phyloP scores from a whole-genome alignment of 2,797 vertebrate species.

The Schizopygopsis malacanthus region DNA sequence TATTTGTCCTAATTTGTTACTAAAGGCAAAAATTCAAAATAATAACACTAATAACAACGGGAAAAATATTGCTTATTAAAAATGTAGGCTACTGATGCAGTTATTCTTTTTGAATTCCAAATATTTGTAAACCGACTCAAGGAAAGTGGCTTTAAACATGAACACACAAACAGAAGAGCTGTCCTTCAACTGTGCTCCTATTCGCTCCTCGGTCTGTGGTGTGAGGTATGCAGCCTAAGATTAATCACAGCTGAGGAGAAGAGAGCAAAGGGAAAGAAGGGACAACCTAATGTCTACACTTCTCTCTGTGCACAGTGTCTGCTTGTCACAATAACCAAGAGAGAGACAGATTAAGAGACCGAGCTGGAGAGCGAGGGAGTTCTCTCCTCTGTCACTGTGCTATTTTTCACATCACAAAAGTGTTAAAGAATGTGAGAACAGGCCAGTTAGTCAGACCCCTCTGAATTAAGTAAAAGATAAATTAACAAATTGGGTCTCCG shows the following conservation, averaged over 20 bases:
- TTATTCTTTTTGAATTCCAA: slow-evolving; percentile 8
- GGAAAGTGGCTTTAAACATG: slow-evolving; percentile 21
- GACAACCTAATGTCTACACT: slow-evolving; percentile 70
- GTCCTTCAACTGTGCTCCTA: slow-evolving; percentile 26
- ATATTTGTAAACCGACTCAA: slow-evolving; percentile 6
- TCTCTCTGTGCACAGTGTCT: slow-evolving; percentile 73
- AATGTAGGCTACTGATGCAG: not conserved
- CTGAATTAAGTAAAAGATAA: slow-evolving; percentile 63
- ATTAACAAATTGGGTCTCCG: slow-evolving; percentile 71
- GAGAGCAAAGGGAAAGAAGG: slow-evolving; percentile 43
- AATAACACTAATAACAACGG: not conserved
- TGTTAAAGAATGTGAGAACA: slow-evolving; percentile 66
- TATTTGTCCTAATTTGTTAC: not conserved
- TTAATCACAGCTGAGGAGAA: slow-evolving; percentile 61
- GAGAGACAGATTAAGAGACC: slow-evolving; percentile 28
- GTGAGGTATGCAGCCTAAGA: slow-evolving; percentile 55
- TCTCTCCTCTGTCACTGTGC: slow-evolving; percentile 59
- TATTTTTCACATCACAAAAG: slow-evolving; percentile 64
- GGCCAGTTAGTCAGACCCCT: slow-evolving; percentile 50
- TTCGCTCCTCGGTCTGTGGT: slow-evolving; percentile 34
- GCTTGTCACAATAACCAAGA: slow-evolving; percentile 72
- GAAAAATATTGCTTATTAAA: not conserved
- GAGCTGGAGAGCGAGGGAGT: slow-evolving; percentile 57
- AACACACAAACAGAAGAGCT: slow-evolving; percentile 43
- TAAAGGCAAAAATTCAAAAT: not conserved